A percentile compares a stretch with the other conserved stretches of the same genome.
These are phyloP conservation scores for Parazoanthus darwini DNA, from an alignment of 92 coral and sea anemone genomes.

Conservation along the genomic window DNA sequence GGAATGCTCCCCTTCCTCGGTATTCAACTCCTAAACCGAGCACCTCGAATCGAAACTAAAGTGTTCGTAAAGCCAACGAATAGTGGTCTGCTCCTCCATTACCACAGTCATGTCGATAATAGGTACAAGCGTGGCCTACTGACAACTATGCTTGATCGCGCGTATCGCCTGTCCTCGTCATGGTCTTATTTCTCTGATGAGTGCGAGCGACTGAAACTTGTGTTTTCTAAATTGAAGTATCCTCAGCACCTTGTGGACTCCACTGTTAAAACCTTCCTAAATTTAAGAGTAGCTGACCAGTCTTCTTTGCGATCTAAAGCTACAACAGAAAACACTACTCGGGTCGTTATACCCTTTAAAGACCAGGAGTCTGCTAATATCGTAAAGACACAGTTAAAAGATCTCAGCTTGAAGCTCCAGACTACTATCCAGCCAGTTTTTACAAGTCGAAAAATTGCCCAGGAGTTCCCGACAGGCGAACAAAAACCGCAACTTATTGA, in stretches of 20 bases:
- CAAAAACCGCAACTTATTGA: too few relatives aligned
- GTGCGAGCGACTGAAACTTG: conserved; percentile 40
- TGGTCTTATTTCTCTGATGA: conserved; percentile 34
- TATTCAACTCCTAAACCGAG: conserved; percentile 32
- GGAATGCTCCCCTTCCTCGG: too few relatives aligned
- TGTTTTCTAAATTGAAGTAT: conserved; percentile 13
- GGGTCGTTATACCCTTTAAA: too few relatives aligned
- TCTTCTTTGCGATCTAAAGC: conserved; percentile 30
- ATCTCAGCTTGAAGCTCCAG: conserved; percentile 9
- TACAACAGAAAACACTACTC: conserved; percentile 28
- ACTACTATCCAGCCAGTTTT: too few relatives aligned
- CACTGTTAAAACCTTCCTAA: conserved; percentile 41
- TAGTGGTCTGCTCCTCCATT: too few relatives aligned
- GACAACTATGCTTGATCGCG: conserved; percentile 54
- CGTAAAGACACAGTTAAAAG: too few relatives aligned
- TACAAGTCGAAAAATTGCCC: too few relatives aligned
- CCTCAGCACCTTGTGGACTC: conserved; percentile 34
- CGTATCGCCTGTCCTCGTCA: conserved; percentile 48
- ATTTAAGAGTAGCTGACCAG: conserved; percentile 45
- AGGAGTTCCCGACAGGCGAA: too few relatives aligned
- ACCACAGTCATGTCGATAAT: too few relatives aligned
- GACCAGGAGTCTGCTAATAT: too few relatives aligned
- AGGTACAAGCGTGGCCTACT: too few relatives aligned
- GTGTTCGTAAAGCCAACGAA: conserved; percentile 56
- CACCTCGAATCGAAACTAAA: conserved; percentile 42